Evolutionary conservation across 92 coral and sea anemone genomes (phyloP).

Genomic region (Ricordea florida): DNA sequence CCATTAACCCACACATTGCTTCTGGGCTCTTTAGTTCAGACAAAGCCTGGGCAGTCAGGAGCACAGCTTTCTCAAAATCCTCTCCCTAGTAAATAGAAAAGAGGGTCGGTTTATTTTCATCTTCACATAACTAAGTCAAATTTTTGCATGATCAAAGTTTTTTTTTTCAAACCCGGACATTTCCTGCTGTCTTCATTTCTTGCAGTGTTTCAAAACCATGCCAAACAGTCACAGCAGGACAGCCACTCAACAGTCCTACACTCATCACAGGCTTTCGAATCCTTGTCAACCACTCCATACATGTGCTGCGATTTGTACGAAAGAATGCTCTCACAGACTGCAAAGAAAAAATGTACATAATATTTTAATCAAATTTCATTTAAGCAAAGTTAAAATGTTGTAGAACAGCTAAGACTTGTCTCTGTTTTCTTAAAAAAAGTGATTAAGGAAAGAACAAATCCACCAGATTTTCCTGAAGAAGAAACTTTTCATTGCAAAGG

Average conservation of each 20-base stretch:
- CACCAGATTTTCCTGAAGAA: no score
- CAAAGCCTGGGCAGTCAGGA: conserved; percentile 79
- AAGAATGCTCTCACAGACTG: conserved; percentile 96
- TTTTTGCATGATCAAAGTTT: background rate
- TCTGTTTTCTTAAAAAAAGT: no score
- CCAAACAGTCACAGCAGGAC: conserved; percentile 88
- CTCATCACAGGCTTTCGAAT: conserved; percentile 90
- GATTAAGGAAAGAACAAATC: no score
- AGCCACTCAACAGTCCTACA: conserved; percentile 79
- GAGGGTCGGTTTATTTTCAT: background rate
- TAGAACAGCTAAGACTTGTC: no score
- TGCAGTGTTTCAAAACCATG: conserved; percentile 89
- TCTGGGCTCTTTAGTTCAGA: conserved; percentile 91
- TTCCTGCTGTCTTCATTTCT: conserved; percentile 78
- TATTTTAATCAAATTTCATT: no score
- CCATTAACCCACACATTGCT: conserved; percentile 84
- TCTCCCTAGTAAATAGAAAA: conserved; percentile 57
- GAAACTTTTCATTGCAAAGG: no score
- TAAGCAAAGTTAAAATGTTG: no score
- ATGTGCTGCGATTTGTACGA: conserved; percentile 94
- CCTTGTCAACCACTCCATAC: conserved; percentile 95
- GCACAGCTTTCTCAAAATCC: conserved; percentile 81
- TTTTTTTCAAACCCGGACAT: conserved; percentile 59
- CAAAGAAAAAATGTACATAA: background rate
- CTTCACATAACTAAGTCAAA: background rate